phyloP scores from a whole-genome alignment of 92 coral and sea anemone genomes.

The Epizoanthus illoricatus region DNA sequence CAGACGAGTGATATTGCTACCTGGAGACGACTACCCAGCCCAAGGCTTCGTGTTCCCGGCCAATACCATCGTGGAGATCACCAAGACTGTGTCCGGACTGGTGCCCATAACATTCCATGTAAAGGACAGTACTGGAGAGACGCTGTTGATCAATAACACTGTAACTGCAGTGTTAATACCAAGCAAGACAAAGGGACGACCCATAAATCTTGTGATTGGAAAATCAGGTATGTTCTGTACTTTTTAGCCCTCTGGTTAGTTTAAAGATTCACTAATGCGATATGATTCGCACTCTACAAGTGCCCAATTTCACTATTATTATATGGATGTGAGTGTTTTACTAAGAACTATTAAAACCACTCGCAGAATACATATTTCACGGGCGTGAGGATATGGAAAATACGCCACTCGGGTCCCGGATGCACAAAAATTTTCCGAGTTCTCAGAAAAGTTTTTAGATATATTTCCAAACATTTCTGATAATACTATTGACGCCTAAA shows the following conservation, averaged over 20 bases:
- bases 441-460: too few relatives aligned
- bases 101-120: slow-evolving; percentile 48
- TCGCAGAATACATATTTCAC: too few relatives aligned
- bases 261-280: too few relatives aligned
- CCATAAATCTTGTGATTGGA: slow-evolving; percentile 57
- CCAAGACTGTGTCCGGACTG: slow-evolving; percentile 72
- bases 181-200: slow-evolving; percentile 52
- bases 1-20: slow-evolving; percentile 60
- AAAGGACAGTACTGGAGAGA: slow-evolving; percentile 67
- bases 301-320: too few relatives aligned
- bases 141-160: slow-evolving; percentile 67
- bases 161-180: slow-evolving; percentile 64
- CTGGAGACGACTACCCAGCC: slow-evolving; percentile 84
- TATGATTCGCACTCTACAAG: too few relatives aligned
- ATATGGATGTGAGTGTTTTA: too few relatives aligned
- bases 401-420: too few relatives aligned
- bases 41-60: slow-evolving; percentile 74
- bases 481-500: too few relatives aligned
- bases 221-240: slow-evolving; percentile 62
- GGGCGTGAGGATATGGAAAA: too few relatives aligned
- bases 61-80: slow-evolving; percentile 72
- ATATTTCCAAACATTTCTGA: too few relatives aligned
- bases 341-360: too few relatives aligned
- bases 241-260: not conserved
- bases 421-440: too few relatives aligned